phyloP scores from a whole-genome alignment of 2,797 vertebrate species.

The Emydoidea blandingii region DNA sequence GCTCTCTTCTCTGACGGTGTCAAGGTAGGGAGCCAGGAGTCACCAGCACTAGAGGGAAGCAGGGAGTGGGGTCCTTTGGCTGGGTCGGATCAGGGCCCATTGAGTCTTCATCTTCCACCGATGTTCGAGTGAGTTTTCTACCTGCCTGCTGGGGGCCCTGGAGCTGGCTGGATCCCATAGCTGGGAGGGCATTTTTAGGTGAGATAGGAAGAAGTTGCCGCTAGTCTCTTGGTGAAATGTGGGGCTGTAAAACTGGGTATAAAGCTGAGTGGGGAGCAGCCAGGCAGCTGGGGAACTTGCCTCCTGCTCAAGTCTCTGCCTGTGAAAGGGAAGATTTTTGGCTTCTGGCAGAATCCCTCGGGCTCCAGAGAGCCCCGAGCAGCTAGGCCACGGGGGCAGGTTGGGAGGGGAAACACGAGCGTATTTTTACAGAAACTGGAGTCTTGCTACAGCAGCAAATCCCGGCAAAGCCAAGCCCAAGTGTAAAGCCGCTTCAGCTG shows the following conservation, averaged over 20 bases:
- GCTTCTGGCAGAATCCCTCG: constrained; percentile 14
- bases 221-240: neutral
- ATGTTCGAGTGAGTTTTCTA: neutral
- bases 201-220: neutral
- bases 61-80: neutral
- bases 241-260: neutral
- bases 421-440: constrained; percentile 61
- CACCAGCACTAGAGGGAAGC: neutral
- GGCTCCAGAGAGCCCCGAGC: neutral
- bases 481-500: constrained; percentile 68
- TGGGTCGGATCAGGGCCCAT: neutral
- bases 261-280: neutral
- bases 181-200: neutral
- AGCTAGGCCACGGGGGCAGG: constrained; percentile 16
- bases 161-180: neutral
- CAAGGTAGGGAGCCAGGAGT: neutral
- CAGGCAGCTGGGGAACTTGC: neutral
- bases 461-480: constrained; percentile 55
- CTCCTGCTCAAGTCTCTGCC: neutral
- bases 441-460: constrained; percentile 65
- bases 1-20: neutral
- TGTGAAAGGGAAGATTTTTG: neutral
- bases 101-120: neutral
- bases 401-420: neutral
- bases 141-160: neutral